These are phyloP conservation scores for Fistularia commersonii DNA, from an alignment of 2,797 vertebrate species.

Conservation along the genomic window DNA sequence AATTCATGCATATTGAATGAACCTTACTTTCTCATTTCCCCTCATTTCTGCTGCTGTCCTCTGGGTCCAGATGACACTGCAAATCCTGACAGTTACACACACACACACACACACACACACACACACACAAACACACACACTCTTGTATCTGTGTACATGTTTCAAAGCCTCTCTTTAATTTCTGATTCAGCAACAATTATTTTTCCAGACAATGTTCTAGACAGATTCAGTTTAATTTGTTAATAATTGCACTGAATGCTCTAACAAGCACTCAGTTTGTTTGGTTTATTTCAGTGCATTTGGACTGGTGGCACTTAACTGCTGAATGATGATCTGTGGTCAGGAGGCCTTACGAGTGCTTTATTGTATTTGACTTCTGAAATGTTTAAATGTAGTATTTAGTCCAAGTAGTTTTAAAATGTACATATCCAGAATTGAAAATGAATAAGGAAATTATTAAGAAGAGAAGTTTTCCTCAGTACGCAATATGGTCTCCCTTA, in stretches of 20 bases:
- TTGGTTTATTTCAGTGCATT: too few species aligned
- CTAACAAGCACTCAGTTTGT: too few species aligned
- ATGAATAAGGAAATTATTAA: too few species aligned
- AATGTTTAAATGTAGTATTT: too few species aligned
- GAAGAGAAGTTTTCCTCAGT: too few species aligned
- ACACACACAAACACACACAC: slow-evolving; percentile 2
- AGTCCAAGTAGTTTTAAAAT: too few species aligned
- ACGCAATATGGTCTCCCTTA: neutral
- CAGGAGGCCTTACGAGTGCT: too few species aligned
- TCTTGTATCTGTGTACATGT: too few species aligned
- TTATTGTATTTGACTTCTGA: too few species aligned
- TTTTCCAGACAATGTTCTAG: slow-evolving; percentile 17
- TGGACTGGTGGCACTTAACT: too few species aligned
- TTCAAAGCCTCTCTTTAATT: slow-evolving; percentile 22
- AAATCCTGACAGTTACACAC: slow-evolving; percentile 25
- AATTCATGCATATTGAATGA: slow-evolving; percentile 47
- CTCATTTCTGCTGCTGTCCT: slow-evolving; percentile 38
- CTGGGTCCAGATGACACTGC: slow-evolving; percentile 40
- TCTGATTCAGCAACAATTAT: slow-evolving; percentile 41
- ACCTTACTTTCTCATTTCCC: slow-evolving; percentile 39
- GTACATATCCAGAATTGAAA: too few species aligned
- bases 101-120: slow-evolving; percentile 4
- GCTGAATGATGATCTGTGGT: too few species aligned
- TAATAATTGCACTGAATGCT: neutral
- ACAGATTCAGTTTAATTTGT: slow-evolving; percentile 22